phyloP scores from a whole-genome alignment of 1,140 invertebrate species.

The Sarcophaga peregrina region DNA sequence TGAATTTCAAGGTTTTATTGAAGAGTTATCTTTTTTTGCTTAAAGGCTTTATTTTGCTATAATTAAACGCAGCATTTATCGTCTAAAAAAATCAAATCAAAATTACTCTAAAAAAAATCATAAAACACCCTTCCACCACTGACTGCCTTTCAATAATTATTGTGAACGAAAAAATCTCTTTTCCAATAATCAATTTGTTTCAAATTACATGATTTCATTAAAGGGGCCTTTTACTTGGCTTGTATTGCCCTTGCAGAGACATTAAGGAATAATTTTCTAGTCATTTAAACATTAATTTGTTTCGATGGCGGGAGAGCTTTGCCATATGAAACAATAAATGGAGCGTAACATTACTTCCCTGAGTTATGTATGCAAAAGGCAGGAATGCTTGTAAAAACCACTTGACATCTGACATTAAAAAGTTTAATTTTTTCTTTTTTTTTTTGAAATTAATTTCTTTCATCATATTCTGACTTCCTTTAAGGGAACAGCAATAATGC shows the following conservation, averaged over 20 bases:
- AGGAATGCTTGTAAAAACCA: conserved; percentile 31
- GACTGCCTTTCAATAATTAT: too few species aligned
- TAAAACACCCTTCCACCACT: too few species aligned
- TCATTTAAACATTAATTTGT: conserved; percentile 26
- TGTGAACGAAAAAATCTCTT: not conserved
- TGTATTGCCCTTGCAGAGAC: not conserved
- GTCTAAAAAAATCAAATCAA: too few species aligned
- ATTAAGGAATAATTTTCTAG: conserved; percentile 30
- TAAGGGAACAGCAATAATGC: not conserved
- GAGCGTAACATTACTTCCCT: conserved; percentile 30
- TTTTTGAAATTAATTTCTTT: too few species aligned
- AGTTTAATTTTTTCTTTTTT: conserved; percentile 2
- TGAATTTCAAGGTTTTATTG: too few species aligned
- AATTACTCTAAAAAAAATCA: too few species aligned
- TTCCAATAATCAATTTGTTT: conserved; percentile 26
- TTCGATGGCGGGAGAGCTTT: not conserved
- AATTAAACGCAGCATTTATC: too few species aligned
- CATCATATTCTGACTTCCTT: not conserved
- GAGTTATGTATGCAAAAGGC: not conserved
- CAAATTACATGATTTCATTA: conserved; percentile 39
- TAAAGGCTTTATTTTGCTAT: too few species aligned
- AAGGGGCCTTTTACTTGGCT: not conserved
- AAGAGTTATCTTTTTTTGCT: too few species aligned
- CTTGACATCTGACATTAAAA: conserved; percentile 47
- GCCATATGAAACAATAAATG: not conserved